These are phyloP conservation scores for Artibeus jamaicensis DNA, from an alignment of 2,797 vertebrate species.

Conservation along the genomic window DNA sequence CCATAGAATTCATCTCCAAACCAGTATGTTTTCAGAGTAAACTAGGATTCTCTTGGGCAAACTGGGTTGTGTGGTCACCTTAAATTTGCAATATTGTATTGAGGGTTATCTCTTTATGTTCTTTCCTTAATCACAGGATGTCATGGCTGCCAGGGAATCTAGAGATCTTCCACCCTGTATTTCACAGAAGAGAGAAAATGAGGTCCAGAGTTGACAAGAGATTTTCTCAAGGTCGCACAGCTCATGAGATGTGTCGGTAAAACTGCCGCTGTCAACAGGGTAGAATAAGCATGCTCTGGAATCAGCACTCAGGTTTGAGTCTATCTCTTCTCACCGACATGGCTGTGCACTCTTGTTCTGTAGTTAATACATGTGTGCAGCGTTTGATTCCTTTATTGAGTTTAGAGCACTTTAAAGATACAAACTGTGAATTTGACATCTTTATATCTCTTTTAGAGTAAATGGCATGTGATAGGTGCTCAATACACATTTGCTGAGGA, in stretches of 20 bases:
- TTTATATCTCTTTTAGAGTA: background rate
- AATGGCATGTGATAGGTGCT: background rate
- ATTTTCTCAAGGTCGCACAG: background rate
- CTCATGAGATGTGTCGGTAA: background rate
- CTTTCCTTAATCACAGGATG: background rate
- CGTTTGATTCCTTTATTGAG: background rate
- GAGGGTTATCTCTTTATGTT: background rate
- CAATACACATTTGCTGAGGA: background rate
- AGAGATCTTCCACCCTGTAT: background rate
- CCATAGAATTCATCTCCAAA: background rate
- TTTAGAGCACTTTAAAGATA: background rate
- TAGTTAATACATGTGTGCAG: background rate
- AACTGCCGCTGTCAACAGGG: fast-evolving
- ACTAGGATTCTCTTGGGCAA: background rate
- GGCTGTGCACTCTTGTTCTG: background rate
- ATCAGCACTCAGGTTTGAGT: background rate
- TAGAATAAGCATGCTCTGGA: background rate
- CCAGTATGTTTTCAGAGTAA: background rate
- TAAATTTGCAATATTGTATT: background rate
- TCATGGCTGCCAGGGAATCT: background rate
- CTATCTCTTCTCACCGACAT: background rate
- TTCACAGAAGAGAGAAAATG: background rate
- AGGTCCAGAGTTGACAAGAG: background rate
- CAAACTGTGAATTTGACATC: background rate
- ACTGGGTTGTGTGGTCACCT: background rate